phyloP scores from a whole-genome alignment of 2,797 vertebrate species.

The Threskiornis aethiopicus region DNA sequence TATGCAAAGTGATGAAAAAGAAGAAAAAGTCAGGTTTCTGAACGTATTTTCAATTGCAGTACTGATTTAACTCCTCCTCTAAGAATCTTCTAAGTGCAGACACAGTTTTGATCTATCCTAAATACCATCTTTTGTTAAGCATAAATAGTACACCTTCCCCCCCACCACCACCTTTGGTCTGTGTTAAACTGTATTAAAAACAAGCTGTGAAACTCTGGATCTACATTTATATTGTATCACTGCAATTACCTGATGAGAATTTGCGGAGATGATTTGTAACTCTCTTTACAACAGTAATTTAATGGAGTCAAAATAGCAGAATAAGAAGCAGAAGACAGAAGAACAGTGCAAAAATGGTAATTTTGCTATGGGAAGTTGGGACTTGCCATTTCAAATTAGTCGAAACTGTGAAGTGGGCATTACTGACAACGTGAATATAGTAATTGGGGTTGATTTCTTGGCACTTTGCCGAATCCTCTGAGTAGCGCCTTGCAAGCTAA shows the following conservation, averaged over 20 bases:
- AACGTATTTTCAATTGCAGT: not conserved
- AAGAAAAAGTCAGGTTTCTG: not conserved
- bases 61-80: not conserved
- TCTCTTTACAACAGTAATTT: slow-evolving; percentile 52
- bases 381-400: slow-evolving; percentile 83
- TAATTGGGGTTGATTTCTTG: slow-evolving; percentile 90
- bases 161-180: not conserved
- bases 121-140: not conserved
- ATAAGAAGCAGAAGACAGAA: slow-evolving; percentile 62
- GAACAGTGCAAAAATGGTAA: slow-evolving; percentile 60
- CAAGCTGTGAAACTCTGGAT: not conserved
- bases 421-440: slow-evolving; percentile 84
- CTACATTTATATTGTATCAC: not conserved
- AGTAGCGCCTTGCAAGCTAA: slow-evolving; percentile 83
- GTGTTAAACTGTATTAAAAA: not conserved
- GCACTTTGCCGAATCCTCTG: slow-evolving; percentile 78
- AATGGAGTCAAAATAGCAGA: slow-evolving; percentile 54
- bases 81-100: not conserved
- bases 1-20: not conserved
- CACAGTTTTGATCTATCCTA: not conserved
- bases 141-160: not conserved
- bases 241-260: slow-evolving; percentile 2
- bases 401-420: slow-evolving; percentile 81
- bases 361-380: slow-evolving; percentile 75
- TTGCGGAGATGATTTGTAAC: not conserved